phyloP scores from a whole-genome alignment of 2,113 vertebrate genomes.

The Oenanthe melanoleuca region DNA sequence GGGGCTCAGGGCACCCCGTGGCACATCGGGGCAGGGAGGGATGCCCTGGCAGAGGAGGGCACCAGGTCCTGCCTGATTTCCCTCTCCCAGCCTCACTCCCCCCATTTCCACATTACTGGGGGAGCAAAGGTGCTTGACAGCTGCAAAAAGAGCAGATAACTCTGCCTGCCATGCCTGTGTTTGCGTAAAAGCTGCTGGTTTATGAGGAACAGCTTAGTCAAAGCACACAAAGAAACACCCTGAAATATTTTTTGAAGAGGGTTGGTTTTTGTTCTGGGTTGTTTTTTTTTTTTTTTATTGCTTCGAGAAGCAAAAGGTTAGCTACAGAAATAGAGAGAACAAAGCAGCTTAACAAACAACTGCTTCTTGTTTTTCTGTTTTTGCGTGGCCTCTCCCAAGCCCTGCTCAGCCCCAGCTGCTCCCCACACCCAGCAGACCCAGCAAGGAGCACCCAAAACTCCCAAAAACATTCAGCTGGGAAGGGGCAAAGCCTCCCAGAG shows the following conservation, averaged over 20 bases:
- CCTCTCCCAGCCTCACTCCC: not conserved
- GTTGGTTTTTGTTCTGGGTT: not conserved
- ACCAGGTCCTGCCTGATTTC: not conserved
- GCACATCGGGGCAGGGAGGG: not conserved
- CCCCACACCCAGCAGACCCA: not conserved
- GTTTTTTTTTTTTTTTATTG: not conserved
- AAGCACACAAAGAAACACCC: slow-evolving; percentile 43
- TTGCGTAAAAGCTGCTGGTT: slow-evolving; percentile 20
- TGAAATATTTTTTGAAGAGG: slow-evolving; percentile 21
- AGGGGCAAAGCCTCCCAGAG: not conserved
- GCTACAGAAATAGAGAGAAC: slow-evolving; percentile 23
- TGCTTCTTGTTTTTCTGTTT: not conserved
- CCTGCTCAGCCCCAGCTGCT: not conserved
- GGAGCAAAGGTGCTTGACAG: not conserved
- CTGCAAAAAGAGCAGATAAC: not conserved
- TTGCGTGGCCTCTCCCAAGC: not conserved
- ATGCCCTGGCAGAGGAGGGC: not conserved
- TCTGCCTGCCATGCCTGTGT: not conserved
- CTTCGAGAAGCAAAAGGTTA: slow-evolving; percentile 21
- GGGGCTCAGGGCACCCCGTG: rapidly evolving
- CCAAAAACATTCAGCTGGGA: not conserved
- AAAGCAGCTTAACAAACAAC: not conserved
- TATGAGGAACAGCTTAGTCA: slow-evolving; percentile 34
- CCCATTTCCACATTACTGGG: not conserved
- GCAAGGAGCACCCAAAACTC: not conserved